Evolutionary conservation across 2,113 vertebrate species (phyloP), one percentile per base, ranked within the genome.

Genomic region (Chitala chitala): DNA sequence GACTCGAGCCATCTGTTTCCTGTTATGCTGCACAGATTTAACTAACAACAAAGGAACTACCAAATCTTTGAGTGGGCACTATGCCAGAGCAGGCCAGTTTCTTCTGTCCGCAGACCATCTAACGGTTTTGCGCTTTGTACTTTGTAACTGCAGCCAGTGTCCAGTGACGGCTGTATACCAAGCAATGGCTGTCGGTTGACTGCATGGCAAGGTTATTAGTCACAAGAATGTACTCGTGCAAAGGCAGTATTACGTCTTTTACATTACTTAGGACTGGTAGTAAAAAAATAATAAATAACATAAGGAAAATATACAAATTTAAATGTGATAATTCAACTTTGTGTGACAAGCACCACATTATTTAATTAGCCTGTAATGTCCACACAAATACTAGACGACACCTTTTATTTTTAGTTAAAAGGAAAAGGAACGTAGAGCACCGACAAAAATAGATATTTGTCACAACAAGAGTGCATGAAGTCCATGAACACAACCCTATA

Each of bases 21-120:
- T 78, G 75, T 74, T 83, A 79, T 76, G 65, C 58, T 71, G 75
- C 10, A 68, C 72, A 79, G 72, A 78, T 54, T 79, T 65, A 79
- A 81, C 51, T 79, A 72, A 72, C 75, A 79, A 77, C 64, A 71
- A 78, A 78, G 79, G 74, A 59, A 66, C 69, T 68, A 74, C 73
- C 61, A 59, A 74, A 73, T 66, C 44, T 76, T 44, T 59, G 20
- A 44, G 72, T 58, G 71, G 72, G 77, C 73, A 74, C 54, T 13
- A 46, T 69, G 73, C 73, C 75, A 79, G 61, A 17, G 59, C 38
- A 38, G 31, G 31, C 59, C 33, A n/a, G 26, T 33, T n/a, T 61
- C 31, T 61, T 61, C 13, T 61, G 58, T 38, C 13, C 13, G 26
- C 29, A 31, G 58, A 36, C 13, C 46, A 59, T 71, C 46, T 51